Evolutionary conservation across 2,888 invertebrate genomes (phyloP), one percentile per base, ranked within the genome.

Genomic region (Lepetodrilus schrolli): DNA sequence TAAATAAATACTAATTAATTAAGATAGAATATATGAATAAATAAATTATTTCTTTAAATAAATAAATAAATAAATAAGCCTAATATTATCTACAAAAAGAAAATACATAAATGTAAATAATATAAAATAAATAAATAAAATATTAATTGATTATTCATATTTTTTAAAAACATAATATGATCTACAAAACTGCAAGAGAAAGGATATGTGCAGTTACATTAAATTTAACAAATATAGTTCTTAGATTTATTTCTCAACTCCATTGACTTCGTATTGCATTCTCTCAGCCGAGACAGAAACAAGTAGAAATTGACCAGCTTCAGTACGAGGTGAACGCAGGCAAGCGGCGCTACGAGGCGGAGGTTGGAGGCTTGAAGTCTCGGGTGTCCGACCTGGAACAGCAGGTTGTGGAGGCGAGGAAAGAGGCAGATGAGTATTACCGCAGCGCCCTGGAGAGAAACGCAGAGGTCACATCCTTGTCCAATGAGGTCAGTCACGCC

Each of bases 341-440:
- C 10, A 80, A 75, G 5, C 80, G 88, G 23, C 83, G 89, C 2
- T 79, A 82, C 43, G 82, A 85, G 70, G 84, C 86, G 21, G 89
- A 90, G 78, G 74, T 85, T 4, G 76, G 84, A 3, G 84, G 86
- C 70, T 78, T 89, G 43, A 80, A 83, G 23, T 86, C 86, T 74
- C 81, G 84, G 48, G 78, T 87, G 1, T 77, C 81, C 2, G 88
- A 88, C 65, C 79, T 89, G 7, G 89, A 90, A 66, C 77, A 87
- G 17, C 87, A 88, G 79, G 77, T 90, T 49, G 72, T 82, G 5
- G 89, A 90, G 77, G 85, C 89, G 0, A 77, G 89, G 50, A 86
- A 87, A 66, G 90, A 90, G 73, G 89, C 89, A 10, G 90, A 90
- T 75, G 90, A 90, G 79, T 90, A 89, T 78, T 86, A 89, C 79